These are phyloP conservation scores for Eptatretus atami DNA, from an alignment of 2,797 vertebrate species.

Conservation along the genomic window DNA sequence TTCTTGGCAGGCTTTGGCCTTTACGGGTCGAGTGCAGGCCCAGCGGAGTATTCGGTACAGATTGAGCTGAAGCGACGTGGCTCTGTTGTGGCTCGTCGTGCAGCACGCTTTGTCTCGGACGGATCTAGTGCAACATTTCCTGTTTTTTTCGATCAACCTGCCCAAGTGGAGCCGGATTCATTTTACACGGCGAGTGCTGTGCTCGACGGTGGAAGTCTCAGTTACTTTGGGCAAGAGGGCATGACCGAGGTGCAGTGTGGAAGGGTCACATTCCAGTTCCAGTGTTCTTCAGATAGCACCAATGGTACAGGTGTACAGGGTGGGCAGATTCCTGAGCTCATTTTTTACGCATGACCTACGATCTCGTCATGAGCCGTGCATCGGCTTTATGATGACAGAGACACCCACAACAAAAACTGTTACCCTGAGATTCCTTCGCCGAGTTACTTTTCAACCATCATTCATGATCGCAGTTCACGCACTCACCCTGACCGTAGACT, in stretches of 20 bases:
- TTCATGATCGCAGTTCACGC: no score
- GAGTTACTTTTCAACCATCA: no score
- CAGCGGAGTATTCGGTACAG: conserved; percentile 73
- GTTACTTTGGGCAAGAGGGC: conserved; percentile 88
- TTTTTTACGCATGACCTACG: conserved; percentile 53
- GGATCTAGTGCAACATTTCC: conserved; percentile 88
- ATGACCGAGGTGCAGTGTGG: conserved; percentile 96
- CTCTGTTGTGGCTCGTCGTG: conserved; percentile 52
- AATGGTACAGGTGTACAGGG: conserved; percentile 90
- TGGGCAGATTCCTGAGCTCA: conserved; percentile 81
- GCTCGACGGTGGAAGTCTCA: conserved; percentile 67
- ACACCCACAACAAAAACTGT: no score
- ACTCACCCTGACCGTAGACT: no score
- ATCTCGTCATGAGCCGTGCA: no score
- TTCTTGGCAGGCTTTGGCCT: conserved; percentile 84
- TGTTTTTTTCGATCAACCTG: conserved; percentile 81
- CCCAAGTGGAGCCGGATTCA: conserved; percentile 79
- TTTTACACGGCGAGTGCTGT: conserved; percentile 90
- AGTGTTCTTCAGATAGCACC: conserved; percentile 92
- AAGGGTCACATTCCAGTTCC: conserved; percentile 87
- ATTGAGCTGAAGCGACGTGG: conserved; percentile 83
- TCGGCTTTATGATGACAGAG: no score
- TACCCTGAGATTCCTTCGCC: no score
- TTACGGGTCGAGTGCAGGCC: conserved; percentile 78
- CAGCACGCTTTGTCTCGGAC: conserved; percentile 81